Conservation (phyloP, 2,113 vertebrate genomes). For the Pollimyrus isidori region DNA sequence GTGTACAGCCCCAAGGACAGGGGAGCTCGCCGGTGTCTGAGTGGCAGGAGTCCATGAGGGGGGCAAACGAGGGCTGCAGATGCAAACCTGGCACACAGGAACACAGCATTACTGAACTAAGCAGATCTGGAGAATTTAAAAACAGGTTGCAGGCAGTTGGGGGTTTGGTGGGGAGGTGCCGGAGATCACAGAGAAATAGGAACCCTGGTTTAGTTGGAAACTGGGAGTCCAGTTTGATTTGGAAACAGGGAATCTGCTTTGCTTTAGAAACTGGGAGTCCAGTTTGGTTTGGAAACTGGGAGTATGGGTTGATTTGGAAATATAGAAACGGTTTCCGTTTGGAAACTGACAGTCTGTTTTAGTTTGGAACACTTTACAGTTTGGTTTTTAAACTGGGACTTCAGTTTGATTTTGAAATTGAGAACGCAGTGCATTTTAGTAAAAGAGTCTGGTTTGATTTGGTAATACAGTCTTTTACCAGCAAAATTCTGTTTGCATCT, state of each 20-base stretch:
- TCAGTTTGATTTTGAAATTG: neutral
- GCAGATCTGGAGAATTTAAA: neutral
- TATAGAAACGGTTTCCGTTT: neutral
- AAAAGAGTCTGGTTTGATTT: neutral
- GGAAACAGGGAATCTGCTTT: neutral
- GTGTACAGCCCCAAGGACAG: neutral
- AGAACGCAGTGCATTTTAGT: neutral
- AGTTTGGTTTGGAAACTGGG: neutral
- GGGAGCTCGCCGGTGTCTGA: neutral
- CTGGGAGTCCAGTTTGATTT: neutral
- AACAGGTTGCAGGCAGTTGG: neutral
- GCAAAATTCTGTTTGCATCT: neutral
- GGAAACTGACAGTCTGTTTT: neutral
- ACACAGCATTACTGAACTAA: neutral
- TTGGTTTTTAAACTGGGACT: neutral
- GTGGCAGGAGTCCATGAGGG: neutral
- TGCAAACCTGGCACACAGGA: neutral
- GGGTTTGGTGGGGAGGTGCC: neutral
- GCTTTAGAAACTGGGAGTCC: neutral
- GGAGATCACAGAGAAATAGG: neutral
- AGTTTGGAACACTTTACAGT: neutral
- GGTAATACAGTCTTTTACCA: neutral
- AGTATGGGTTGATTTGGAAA: neutral
- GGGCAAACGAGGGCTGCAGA: neutral
- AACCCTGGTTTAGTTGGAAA: neutral